Base-by-base conservation (phyloP, 2,888 invertebrate genomes). In the Hydroisotoma schaefferi region DNA sequence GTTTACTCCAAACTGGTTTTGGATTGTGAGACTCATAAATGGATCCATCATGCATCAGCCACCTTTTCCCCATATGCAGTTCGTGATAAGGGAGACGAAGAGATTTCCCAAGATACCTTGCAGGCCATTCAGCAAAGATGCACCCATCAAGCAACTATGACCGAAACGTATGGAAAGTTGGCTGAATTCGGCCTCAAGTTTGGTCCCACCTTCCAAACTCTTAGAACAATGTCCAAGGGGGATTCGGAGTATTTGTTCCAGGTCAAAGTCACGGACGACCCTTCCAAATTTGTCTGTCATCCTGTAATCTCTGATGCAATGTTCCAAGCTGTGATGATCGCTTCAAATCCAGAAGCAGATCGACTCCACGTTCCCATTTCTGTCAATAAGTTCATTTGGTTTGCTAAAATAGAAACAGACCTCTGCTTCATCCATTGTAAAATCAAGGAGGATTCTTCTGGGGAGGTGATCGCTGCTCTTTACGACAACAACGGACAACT, bases 181-280 rank as follows among this genome's bases (percentile, higher is more conserved):
- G 43, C 48, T 10, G 12, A 37, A 27, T 1, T 63, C 4, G 63
- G 63, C 5, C 27, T 63, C 1, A 46, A 53, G 23, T 63, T 63
- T 48, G 63, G 61, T 8, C 49, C 57, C 3, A 29, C 23, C 1
- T 62, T 62, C 51, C 49, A 51, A 49, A 62, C 58, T 20, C n/a
- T 61, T 23, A 48, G 54, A n/a, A 53, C 40, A 12, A 37, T 53
- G 23, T 58, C 53, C 55, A 49, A n/a, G 15, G 55, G 27, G 12
- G 52, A 52, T 22, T 18, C 20, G 12, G 37, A 52, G 23, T 33
- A 10, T n/a, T 25, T 27, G 20, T 52, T 52, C 28, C 37, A 52
- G 23, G 52, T 52, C 4, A 22, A 15, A 22, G 38, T 52, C 12
- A 52, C 52, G 6, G 27, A 53, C 37, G 10, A 20, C n/a, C 37